Conservation (phyloP, 2,113 vertebrate species). For the Hippocampus comes region DNA sequence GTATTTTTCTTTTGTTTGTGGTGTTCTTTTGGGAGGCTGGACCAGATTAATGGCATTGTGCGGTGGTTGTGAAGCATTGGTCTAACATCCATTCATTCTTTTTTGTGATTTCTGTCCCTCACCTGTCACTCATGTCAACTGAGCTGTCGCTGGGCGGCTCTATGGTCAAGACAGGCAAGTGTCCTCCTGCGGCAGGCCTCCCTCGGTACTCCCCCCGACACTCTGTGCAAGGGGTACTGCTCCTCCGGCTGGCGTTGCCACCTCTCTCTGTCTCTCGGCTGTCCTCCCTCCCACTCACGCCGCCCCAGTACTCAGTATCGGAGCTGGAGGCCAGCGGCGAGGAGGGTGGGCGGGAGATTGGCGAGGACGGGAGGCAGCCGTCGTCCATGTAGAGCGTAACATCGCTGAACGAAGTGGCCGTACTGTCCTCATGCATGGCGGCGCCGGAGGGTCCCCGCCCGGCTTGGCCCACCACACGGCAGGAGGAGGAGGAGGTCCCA, state of each 20-base stretch:
- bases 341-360: slow-evolving; percentile 65
- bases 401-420: slow-evolving; percentile 86
- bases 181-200: slow-evolving; percentile 61
- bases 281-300: slow-evolving; percentile 51
- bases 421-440: slow-evolving; percentile 81
- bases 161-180: slow-evolving; percentile 85
- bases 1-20: too few species aligned
- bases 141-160: slow-evolving; percentile 92
- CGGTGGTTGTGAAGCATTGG: background rate
- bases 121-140: slow-evolving; percentile 86
- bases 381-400: slow-evolving; percentile 87
- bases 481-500: slow-evolving; percentile 51
- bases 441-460: slow-evolving; percentile 55
- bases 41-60: background rate
- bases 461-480: slow-evolving; percentile 36
- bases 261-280: slow-evolving; percentile 68
- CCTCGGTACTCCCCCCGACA: slow-evolving; percentile 82
- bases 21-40: too few species aligned
- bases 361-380: slow-evolving; percentile 61
- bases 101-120: slow-evolving; percentile 15
- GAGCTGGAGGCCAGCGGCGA: slow-evolving; percentile 78
- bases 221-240: slow-evolving; percentile 82
- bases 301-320: slow-evolving; percentile 75
- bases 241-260: slow-evolving; percentile 74
- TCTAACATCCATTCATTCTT: background rate